phyloP scores from a whole-genome alignment of 2,113 vertebrate genomes.

The Anarrhichthys ocellatus region DNA sequence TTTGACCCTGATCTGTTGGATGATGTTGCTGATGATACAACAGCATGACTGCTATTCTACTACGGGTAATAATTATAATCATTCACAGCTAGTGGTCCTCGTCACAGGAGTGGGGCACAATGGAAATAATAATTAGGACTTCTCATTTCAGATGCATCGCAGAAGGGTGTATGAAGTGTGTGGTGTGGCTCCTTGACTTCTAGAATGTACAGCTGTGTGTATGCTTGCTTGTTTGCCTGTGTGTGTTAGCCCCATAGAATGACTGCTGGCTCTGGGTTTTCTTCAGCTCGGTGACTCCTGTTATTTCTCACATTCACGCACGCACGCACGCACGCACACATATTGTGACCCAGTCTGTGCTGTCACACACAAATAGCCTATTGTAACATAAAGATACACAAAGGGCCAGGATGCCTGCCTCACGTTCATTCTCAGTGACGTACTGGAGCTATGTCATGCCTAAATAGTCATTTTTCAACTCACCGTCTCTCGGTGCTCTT shows the following conservation, averaged over 20 bases:
- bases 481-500: slow-evolving; percentile 52
- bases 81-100: slow-evolving; percentile 80
- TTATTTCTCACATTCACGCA: slow-evolving; percentile 21
- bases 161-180: slow-evolving; percentile 67
- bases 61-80: slow-evolving; percentile 81
- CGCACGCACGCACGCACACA: not conserved
- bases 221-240: slow-evolving; percentile 33
- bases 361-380: slow-evolving; percentile 65
- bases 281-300: slow-evolving; percentile 19
- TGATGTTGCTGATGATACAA: slow-evolving; percentile 77
- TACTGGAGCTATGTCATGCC: slow-evolving; percentile 44
- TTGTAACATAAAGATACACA: slow-evolving; percentile 59
- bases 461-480: slow-evolving; percentile 70
- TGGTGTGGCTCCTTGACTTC: slow-evolving; percentile 59
- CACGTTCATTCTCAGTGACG: slow-evolving; percentile 60
- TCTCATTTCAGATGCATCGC: slow-evolving; percentile 74
- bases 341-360: slow-evolving; percentile 60
- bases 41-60: slow-evolving; percentile 79
- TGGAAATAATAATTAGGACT: slow-evolving; percentile 83
- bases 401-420: slow-evolving; percentile 52
- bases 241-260: slow-evolving; percentile 25
- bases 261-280: slow-evolving; percentile 50
- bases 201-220: slow-evolving; percentile 76
- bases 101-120: slow-evolving; percentile 79
- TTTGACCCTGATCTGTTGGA: slow-evolving; percentile 78